phyloP scores from a whole-genome alignment of 2,888 invertebrate genomes.

The Macrosoma leucophasiata region DNA sequence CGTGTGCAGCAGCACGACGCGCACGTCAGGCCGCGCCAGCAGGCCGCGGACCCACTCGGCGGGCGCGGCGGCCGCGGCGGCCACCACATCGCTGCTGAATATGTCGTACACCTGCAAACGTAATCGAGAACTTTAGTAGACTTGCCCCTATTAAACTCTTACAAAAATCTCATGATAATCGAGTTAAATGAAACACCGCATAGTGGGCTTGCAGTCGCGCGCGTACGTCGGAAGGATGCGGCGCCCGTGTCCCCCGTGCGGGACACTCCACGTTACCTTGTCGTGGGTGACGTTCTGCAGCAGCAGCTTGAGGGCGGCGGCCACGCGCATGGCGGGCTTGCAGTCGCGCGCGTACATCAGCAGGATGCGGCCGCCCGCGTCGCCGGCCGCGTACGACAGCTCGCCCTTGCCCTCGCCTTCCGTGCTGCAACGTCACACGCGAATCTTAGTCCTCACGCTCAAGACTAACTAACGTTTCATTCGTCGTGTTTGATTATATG shows the following conservation, averaged over 20 bases:
- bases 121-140: too few relatives aligned
- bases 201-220: conserved; percentile 50
- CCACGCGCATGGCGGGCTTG: conserved; percentile 37
- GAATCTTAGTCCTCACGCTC: too few relatives aligned
- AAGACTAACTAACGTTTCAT: too few relatives aligned
- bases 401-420: neutral
- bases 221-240: conserved; percentile 61
- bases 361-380: conserved; percentile 35
- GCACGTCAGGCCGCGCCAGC: conserved; percentile 24
- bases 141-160: too few relatives aligned
- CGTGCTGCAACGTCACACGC: too few relatives aligned
- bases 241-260: conserved; percentile 19
- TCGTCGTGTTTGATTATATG: too few relatives aligned
- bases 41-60: conserved; percentile 34
- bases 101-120: conserved; percentile 45
- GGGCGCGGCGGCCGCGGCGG: conserved; percentile 30
- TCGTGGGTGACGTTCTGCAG: conserved; percentile 29
- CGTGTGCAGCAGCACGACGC: conserved; percentile 52
- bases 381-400: conserved; percentile 16
- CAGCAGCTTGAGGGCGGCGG: conserved; percentile 35
- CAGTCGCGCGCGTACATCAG: conserved; percentile 68
- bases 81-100: conserved; percentile 31
- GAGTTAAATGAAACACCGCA: too few relatives aligned
- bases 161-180: too few relatives aligned
- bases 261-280: too few relatives aligned